Conservation (phyloP, 1,140 invertebrate genomes). For the Yoshiicerus persimilis region DNA sequence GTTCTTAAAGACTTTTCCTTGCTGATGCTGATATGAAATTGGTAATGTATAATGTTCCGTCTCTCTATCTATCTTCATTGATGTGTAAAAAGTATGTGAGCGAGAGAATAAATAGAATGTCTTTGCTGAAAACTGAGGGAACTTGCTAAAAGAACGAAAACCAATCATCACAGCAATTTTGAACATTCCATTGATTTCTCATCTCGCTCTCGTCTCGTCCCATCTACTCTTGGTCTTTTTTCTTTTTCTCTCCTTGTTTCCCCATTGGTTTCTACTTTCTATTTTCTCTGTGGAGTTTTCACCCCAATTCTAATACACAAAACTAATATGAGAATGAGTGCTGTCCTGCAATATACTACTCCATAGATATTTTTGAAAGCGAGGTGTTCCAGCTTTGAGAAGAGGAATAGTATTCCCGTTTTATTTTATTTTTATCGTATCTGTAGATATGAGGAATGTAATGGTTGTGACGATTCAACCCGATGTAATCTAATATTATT, state of each 20-base stretch:
- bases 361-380: not conserved
- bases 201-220: not conserved
- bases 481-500: constrained; percentile 21
- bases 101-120: not conserved
- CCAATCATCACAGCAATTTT: constrained; percentile 17
- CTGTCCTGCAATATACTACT: not conserved
- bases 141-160: not conserved
- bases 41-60: not conserved
- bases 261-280: not conserved
- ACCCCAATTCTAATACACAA: not conserved
- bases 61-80: not conserved
- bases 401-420: not conserved
- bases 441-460: not conserved
- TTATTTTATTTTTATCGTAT: not conserved
- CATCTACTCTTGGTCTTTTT: not conserved
- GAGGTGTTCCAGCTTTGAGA: not conserved
- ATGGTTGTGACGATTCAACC: not conserved
- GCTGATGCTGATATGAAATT: not conserved
- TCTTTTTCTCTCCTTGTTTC: not conserved
- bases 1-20: not conserved
- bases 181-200: constrained; percentile 20
- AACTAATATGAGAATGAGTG: not conserved
- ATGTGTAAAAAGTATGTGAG: not conserved
- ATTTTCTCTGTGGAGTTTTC: not conserved
- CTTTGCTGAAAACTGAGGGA: not conserved